Evolutionary conservation across 2,888 invertebrate species (phyloP).

Genomic region (Galerucella calmariensis): DNA sequence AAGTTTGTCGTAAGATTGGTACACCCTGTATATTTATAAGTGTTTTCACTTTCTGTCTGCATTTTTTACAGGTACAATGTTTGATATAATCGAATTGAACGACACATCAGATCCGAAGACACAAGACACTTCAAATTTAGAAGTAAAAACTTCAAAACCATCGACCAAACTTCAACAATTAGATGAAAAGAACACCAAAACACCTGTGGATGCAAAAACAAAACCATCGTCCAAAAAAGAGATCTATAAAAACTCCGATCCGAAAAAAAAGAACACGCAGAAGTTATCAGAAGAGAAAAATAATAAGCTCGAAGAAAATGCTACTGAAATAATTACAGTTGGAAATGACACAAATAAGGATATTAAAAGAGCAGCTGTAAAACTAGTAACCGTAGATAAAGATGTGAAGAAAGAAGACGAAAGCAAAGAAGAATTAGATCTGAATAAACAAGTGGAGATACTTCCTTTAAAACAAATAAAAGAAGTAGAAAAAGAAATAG

Average conservation of each 20-base stretch:
- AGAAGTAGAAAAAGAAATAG: constrained; percentile 11
- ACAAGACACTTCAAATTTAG: constrained; percentile 36
- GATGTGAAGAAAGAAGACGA: constrained; percentile 11
- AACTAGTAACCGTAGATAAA: background rate
- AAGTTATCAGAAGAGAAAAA: constrained; percentile 17
- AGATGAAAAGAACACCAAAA: constrained; percentile 30
- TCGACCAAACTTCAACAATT: constrained; percentile 34
- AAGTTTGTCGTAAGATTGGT: too few species aligned
- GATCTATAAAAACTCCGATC: constrained; percentile 48
- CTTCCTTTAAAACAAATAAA: constrained; percentile 15
- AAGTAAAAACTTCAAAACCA: constrained; percentile 32
- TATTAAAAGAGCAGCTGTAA: background rate
- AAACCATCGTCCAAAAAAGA: constrained; percentile 51
- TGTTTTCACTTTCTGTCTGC: background rate
- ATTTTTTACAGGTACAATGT: constrained; percentile 58
- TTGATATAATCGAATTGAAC: constrained; percentile 63
- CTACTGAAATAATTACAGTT: background rate
- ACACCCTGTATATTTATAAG: constrained; percentile 12
- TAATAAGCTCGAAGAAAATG: background rate
- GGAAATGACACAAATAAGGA: constrained; percentile 17
- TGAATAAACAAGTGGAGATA: constrained; percentile 23
- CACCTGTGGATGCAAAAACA: constrained; percentile 43
- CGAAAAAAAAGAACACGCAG: constrained; percentile 42
- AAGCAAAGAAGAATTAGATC: constrained; percentile 29
- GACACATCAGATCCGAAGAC: constrained; percentile 56